Base-by-base conservation (phyloP, 1,140 invertebrate species). In the Drosophila pruinosa region DNA sequence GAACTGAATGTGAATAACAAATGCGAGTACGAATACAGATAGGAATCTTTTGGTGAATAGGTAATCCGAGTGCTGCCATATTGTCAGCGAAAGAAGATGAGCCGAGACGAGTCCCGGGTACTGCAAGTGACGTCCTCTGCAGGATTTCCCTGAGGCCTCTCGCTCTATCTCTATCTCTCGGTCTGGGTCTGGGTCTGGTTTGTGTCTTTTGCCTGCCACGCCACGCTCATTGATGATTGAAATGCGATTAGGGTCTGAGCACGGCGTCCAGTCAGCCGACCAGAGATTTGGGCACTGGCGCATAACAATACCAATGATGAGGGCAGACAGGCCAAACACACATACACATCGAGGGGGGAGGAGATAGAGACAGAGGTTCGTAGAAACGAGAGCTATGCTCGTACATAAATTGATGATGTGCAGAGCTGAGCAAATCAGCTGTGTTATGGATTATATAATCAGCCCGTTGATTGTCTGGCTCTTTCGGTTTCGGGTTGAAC, bases 241-340 rank as follows among this genome's bases (percentile, higher is more conserved):
- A 86, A 86, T 78, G 81, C 81, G 81, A 86, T 86, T 86, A 86
- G 82, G 78, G 78, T 81, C 78, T 59, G 78, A 52, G 67, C 38
- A 10, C 48, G 43, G 59, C 41, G 77, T 64, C 47, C 81, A 74
- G 76, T 68, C 72, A 67, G 80, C 80, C 70, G 68, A 59, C 56
- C 69, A 75, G 57, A 68, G 81, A 86, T 86, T 88, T 88, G 82
- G 71, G 58, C 82, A 86, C 41, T 86, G 82, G 83, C 53, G 82
- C 81, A 86, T 82, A 69, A 86, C 74, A 86, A 81, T 88, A 82
- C 70, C 39, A 77, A 70, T 88, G 81, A 86, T 78, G 82, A 88
- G 82, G 82, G 81, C 81, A 88, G 81, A 88, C 81, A 86, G 67
- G 28, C 39, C 17, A 62, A 45, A 45, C 52, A 68, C 17, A 57